Base-by-base conservation (phyloP, 1,140 invertebrate species). In the Brachionus plicatilis region DNA sequence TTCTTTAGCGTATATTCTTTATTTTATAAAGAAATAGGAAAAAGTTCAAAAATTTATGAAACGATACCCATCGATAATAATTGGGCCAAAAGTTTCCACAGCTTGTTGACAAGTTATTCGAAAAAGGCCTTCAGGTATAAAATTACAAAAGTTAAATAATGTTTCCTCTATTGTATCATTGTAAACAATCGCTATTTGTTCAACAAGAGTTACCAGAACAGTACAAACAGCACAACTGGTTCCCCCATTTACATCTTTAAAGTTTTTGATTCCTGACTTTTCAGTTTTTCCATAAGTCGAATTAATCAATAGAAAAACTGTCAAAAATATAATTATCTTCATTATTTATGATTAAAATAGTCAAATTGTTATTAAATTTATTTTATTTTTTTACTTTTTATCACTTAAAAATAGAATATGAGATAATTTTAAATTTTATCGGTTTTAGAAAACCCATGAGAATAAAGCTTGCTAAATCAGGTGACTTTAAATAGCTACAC, bases 151-250 rank as follows among this genome's bases (percentile, higher is more conserved):
- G 17, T 86, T 80, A 20, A 87, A 79, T n/a, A 88, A 72, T 9
- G 88, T 85, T 8, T 83, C 79, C 9, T 86, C 79, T 8, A 88
- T 47, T 3, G 86, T 88, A 60, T 87, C 86, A 85, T 89, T 88
- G 85, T 89, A 84, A 50, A 89, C 86, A 29, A 87, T 86, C 17
- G 86, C 85, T 17, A 88, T 84, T 84, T 89, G 87, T 29, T 88
- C 86, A 8, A 86, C 79, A 27, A 89, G 76, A n/a, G 86, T 86
- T 11, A 88, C 24, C 3, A 88, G 37, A 1, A 89, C 86, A n/a
- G 87, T 87, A 85, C 89, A 89, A n/a, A 85, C 88, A 87, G 86
- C 50, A 86, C 78, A 85, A 53, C 70, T 60, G 1, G 33, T 27
- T 37, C 82, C 82, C 9, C 82, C 82, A 56, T 83, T 83, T 7